Evolutionary conservation across 2,113 vertebrate genomes (phyloP), one percentile per base, ranked within the genome.

Genomic region (Philantomba maxwellii): DNA sequence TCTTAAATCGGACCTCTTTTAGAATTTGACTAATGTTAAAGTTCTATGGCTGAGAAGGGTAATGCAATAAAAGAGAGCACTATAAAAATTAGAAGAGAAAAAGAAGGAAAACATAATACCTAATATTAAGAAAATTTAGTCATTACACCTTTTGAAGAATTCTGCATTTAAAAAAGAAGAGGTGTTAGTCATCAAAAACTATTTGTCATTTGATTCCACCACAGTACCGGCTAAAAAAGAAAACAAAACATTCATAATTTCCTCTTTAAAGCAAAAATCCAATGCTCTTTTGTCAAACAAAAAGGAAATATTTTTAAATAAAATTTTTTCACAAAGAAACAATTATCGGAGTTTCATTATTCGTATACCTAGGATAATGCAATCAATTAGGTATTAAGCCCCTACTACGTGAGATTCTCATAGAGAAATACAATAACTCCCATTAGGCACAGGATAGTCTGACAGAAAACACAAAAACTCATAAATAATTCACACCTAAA

Each of bases 51-150:
- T 93, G 9, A 57, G 28, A 78, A 91, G 12, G 49, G 47, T n/a
- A 93, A 30, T n/a, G 19, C 16, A 81, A 36, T 36, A 33, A 87
- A 43, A 92, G 88, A 33, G 3, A 57, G 4, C 60, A 55, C 17
- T 53, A n/a, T 36, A 83, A 85, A 86, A 89, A 4, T 62, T 16
- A 58, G 57, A 90, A 92, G 64, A 81, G 30, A 94, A 77, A 85
- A 49, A 16, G 14, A 70, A 85, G 88, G 10, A 92, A 91, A 84
- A 94, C 7, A 53, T 5, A 87, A 49, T 43, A 23, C 21, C 43
- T 88, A 73, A 88, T 9, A 94, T 94, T 77, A 89, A 96, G 83
- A 93, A 25, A 95, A 95, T 85, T 75, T 70, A 89, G 82, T 77
- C 33, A 88, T n/a, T 28, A 90, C 43, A 45, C 6, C 15, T 30